These are phyloP conservation scores for Dorcus hopei DNA, from an alignment of 2,888 invertebrate genomes.

Conservation along the genomic window DNA sequence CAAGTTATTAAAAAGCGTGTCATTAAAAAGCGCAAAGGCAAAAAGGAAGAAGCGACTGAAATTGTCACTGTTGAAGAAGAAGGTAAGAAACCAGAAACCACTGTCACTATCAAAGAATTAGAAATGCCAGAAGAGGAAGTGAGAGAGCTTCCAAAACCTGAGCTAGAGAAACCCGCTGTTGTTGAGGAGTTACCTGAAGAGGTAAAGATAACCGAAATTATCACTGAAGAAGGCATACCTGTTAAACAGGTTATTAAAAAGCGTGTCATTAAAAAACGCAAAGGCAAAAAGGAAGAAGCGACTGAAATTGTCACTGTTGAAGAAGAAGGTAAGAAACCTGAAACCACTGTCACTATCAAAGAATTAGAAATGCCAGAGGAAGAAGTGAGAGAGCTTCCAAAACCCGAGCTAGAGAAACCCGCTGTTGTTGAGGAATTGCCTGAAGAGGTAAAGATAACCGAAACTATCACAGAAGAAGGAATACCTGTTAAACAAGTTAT, in stretches of 20 bases:
- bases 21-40: conserved; percentile 38
- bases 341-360: not conserved
- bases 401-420: conserved; percentile 14
- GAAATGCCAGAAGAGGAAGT: conserved; percentile 31
- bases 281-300: conserved; percentile 16
- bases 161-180: conserved; percentile 9
- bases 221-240: no score
- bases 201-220: conserved; percentile 11
- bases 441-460: conserved; percentile 30
- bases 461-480: conserved; percentile 37
- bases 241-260: no score
- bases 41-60: conserved; percentile 28
- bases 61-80: conserved; percentile 24
- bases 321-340: no score
- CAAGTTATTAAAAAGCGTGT: conserved; percentile 41
- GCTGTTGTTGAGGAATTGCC: conserved; percentile 19
- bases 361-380: conserved; percentile 24
- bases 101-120: no score
- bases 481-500: conserved; percentile 42
- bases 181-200: no score
- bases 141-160: conserved; percentile 36
- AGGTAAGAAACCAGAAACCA: conserved; percentile 17
- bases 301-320: no score
- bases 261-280: conserved; percentile 20
- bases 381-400: conserved; percentile 21